phyloP scores from a whole-genome alignment of 1,140 invertebrate species.

The Mercenaria mercenaria region DNA sequence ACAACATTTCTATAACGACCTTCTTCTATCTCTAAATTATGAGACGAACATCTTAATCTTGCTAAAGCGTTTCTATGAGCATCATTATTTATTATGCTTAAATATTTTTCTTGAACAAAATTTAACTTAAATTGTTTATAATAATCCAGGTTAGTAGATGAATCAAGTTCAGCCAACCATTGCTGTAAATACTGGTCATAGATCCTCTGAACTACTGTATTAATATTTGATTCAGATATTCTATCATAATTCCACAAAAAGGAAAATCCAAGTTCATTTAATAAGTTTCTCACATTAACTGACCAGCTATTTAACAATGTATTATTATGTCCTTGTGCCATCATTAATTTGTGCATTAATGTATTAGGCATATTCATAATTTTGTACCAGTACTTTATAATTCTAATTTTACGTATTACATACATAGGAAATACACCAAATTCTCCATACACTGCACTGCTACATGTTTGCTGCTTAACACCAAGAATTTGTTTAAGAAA shows the following conservation, averaged over 20 bases:
- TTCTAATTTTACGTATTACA: background rate
- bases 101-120: too few species aligned
- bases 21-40: too few species aligned
- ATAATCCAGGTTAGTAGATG: too few species aligned
- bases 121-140: too few species aligned
- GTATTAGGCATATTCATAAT: background rate
- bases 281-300: background rate
- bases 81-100: too few species aligned
- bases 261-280: background rate
- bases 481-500: conserved; percentile 7
- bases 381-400: background rate
- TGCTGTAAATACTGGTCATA: too few species aligned
- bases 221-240: background rate
- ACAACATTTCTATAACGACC: too few species aligned
- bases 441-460: background rate
- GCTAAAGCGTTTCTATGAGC: too few species aligned
- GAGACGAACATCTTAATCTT: too few species aligned
- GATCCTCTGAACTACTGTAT: background rate
- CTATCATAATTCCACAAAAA: background rate
- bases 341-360: background rate
- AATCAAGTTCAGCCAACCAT: too few species aligned
- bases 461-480: background rate
- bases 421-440: background rate
- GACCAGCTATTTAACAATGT: background rate
- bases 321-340: background rate